These are phyloP conservation scores for Chrysemys picta DNA, from an alignment of 2,113 vertebrate species.

Conservation along the genomic window DNA sequence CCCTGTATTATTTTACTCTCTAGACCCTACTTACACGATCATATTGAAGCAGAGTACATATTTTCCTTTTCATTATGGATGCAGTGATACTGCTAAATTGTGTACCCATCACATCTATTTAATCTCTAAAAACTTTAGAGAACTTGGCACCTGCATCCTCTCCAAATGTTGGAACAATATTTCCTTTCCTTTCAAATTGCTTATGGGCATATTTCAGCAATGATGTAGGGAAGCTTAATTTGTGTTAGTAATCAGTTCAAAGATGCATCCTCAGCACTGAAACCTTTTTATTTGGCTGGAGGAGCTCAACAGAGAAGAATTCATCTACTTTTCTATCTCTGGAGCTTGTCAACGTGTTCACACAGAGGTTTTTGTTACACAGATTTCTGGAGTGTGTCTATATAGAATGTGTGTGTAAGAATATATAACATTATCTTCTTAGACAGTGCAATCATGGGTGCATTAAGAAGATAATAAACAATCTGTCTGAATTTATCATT, in stretches of 20 bases:
- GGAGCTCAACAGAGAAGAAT: background rate
- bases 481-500: constrained; percentile 70
- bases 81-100: background rate
- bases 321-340: background rate
- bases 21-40: constrained; percentile 21
- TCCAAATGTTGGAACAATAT: background rate
- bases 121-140: constrained; percentile 9
- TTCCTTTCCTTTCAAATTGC: background rate
- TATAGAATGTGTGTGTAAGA: constrained; percentile 37
- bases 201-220: constrained; percentile 15
- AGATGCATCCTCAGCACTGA: background rate
- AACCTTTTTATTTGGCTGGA: constrained; percentile 35
- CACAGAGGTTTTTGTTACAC: constrained; percentile 33
- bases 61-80: constrained; percentile 38
- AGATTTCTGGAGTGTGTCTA: constrained; percentile 43
- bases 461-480: constrained; percentile 73
- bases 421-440: constrained; percentile 67
- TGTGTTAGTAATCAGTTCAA: constrained; percentile 48
- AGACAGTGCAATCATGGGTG: constrained; percentile 69
- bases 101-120: constrained; percentile 13
- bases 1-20: constrained; percentile 22
- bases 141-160: background rate
- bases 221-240: background rate
- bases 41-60: background rate
- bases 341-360: background rate